Percentiles rank a stretch among this genome's conserved stretches.
Evolutionary conservation across 2,797 vertebrate species (phyloP).

Genomic region (Channa striata): DNA sequence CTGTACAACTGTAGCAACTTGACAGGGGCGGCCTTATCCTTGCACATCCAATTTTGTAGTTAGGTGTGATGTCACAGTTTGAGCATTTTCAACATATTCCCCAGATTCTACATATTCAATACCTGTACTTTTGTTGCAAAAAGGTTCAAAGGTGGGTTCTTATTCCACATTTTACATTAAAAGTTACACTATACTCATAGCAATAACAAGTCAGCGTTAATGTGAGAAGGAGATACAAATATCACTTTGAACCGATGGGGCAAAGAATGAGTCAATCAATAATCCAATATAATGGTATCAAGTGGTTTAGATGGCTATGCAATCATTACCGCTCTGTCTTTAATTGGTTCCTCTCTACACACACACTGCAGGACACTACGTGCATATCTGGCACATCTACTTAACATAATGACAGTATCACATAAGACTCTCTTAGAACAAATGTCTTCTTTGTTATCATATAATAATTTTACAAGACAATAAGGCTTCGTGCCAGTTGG

Average conservation of each 20-base stretch:
- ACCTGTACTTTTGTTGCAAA: no score
- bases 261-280: conserved; percentile 4
- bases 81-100: no score
- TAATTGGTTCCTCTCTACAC: conserved; percentile 30
- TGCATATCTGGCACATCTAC: conserved; percentile 33
- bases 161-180: no score
- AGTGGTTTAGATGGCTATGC: conserved; percentile 9
- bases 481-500: conserved; percentile 11
- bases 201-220: conserved; percentile 9
- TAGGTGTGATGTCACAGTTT: no score
- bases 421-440: conserved; percentile 19
- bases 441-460: conserved; percentile 32
- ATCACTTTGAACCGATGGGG: not conserved
- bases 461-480: conserved; percentile 31
- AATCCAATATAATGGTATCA: conserved; percentile 24
- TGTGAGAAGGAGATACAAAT: not conserved
- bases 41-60: no score
- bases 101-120: no score
- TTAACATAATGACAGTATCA: conserved; percentile 33
- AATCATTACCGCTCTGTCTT: conserved; percentile 7
- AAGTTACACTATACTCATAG: no score
- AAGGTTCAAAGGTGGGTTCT: no score
- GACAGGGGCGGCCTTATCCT: no score
- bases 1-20: no score
- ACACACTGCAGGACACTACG: conserved; percentile 4